Conservation (phyloP, 2,113 vertebrate species). For the Pomatostomus ruficeps region DNA sequence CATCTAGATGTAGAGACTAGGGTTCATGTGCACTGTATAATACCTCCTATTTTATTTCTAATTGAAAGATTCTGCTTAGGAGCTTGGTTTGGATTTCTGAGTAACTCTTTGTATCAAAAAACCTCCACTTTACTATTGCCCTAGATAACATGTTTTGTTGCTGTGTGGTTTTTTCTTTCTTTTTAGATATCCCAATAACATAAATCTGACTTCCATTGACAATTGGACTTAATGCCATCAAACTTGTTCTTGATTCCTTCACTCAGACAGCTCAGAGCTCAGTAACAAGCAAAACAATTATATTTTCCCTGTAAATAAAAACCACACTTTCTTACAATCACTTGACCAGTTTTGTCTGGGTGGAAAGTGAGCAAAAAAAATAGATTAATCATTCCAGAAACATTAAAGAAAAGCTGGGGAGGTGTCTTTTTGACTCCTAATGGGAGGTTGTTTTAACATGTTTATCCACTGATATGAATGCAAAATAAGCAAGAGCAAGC, state of each 20-base stretch:
- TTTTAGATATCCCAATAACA: background rate
- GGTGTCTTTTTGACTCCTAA: background rate
- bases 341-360: background rate
- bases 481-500: background rate
- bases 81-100: background rate
- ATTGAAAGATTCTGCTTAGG: background rate
- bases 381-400: background rate
- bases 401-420: background rate
- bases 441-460: background rate
- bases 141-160: background rate
- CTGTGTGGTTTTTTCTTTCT: background rate
- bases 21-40: background rate
- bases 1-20: background rate
- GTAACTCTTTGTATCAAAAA: background rate
- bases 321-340: fast-evolving
- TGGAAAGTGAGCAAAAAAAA: background rate
- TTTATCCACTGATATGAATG: background rate
- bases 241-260: background rate
- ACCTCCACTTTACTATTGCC: background rate
- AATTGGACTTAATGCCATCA: background rate
- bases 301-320: background rate
- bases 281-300: background rate
- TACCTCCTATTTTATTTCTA: background rate
- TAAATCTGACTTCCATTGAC: background rate
- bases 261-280: background rate